Conservation (phyloP, 2,797 vertebrate genomes). For the Pangasius sanitwongsei region DNA sequence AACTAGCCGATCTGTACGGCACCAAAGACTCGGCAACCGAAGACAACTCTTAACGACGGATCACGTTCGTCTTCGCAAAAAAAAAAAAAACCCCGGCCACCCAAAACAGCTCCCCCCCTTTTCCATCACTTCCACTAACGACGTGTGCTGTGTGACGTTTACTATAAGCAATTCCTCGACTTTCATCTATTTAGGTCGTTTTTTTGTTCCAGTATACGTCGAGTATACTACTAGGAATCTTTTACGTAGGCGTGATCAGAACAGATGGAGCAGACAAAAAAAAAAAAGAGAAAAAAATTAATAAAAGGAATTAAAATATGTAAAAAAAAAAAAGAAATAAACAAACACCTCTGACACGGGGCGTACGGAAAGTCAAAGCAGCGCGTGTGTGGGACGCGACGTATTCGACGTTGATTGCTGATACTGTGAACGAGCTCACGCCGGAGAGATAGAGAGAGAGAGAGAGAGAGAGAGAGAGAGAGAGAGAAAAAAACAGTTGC, state of each 20-base stretch:
- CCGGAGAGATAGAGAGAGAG: slow-evolving; percentile 71
- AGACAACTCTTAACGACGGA: slow-evolving; percentile 91
- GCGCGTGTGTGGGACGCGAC: slow-evolving; percentile 35
- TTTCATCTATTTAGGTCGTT: slow-evolving; percentile 60
- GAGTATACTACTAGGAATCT: slow-evolving; percentile 46
- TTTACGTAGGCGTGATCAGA: slow-evolving; percentile 46
- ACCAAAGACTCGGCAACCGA: slow-evolving; percentile 93
- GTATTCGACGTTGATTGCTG: slow-evolving; percentile 78
- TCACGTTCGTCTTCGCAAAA: not conserved
- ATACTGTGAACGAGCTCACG: slow-evolving; percentile 87
- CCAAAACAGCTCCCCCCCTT: slow-evolving; percentile 48
- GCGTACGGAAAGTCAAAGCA: slow-evolving; percentile 39
- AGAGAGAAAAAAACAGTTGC: slow-evolving; percentile 73
- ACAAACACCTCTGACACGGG: slow-evolving; percentile 46
- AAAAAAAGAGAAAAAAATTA: slow-evolving; percentile 42
- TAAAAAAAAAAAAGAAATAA: slow-evolving; percentile 21
- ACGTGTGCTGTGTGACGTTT: slow-evolving; percentile 63
- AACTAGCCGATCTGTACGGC: slow-evolving; percentile 97
- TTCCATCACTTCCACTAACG: slow-evolving; percentile 55
- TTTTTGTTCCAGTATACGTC: slow-evolving; percentile 49
- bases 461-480: slow-evolving; percentile 41
- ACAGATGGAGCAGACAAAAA: slow-evolving; percentile 45
- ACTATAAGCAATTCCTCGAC: slow-evolving; percentile 63
- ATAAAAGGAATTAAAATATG: slow-evolving; percentile 24
- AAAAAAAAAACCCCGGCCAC: not conserved